phyloP scores from a whole-genome alignment of 2,888 invertebrate species.

The Andrena flavipes region DNA sequence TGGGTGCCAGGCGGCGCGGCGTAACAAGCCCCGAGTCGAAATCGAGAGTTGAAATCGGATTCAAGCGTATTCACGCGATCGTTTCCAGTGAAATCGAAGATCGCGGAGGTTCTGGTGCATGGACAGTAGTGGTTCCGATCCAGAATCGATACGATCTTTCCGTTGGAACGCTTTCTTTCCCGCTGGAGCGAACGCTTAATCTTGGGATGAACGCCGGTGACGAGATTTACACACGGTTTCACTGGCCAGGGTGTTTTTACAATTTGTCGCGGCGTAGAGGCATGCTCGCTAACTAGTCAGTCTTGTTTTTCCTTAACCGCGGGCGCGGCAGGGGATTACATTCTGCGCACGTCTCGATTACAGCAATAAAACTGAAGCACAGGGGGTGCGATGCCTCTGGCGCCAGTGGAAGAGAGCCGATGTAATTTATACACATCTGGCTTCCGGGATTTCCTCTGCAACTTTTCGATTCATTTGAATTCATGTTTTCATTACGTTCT shows the following conservation, averaged over 20 bases:
- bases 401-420: not conserved
- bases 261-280: no score
- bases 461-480: no score
- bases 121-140: constrained; percentile 22
- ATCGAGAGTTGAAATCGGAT: not conserved
- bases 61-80: not conserved
- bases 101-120: not conserved
- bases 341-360: not conserved
- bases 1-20: no score
- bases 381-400: no score
- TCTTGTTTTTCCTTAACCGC: not conserved
- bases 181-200: constrained; percentile 10
- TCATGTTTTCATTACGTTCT: no score
- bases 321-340: not conserved
- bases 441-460: not conserved
- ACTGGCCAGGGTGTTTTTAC: not conserved
- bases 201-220: not conserved
- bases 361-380: not conserved
- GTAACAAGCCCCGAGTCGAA: no score
- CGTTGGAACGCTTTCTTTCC: constrained; percentile 41
- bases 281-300: constrained; percentile 8
- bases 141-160: constrained; percentile 19
- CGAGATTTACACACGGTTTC: constrained; percentile 2
- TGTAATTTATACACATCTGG: not conserved
- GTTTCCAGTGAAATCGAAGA: constrained; percentile 8